These are phyloP conservation scores for Brachycybe producta DNA, from an alignment of 2,888 invertebrate genomes.

Conservation along the genomic window DNA sequence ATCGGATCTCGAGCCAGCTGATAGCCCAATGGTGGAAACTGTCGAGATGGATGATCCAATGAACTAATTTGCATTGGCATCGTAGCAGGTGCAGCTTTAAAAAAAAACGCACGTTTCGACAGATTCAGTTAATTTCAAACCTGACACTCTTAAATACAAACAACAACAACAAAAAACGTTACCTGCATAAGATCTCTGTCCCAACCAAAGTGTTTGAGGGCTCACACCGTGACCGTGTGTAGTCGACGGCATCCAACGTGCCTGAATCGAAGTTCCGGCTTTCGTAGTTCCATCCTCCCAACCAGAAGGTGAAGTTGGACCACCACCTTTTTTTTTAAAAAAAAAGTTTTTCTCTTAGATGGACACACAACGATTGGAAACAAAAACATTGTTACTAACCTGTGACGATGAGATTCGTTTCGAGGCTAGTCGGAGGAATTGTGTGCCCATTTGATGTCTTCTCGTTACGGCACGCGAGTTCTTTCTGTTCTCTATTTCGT, in stretches of 20 bases:
- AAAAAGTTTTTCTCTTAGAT: no score
- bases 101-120: constrained; percentile 11
- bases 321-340: constrained; percentile 6
- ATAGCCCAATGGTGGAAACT: constrained; percentile 52
- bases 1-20: constrained; percentile 75
- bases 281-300: constrained; percentile 17
- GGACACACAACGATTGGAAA: neutral
- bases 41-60: constrained; percentile 22
- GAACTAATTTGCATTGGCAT: constrained; percentile 18
- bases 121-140: neutral
- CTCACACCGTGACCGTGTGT: constrained; percentile 13
- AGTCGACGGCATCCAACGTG: constrained; percentile 16
- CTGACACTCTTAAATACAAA: neutral
- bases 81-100: constrained; percentile 17
- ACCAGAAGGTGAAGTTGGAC: neutral
- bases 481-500: no score
- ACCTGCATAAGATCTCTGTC: constrained; percentile 18
- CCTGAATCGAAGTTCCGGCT: constrained; percentile 10
- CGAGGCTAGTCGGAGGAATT: neutral
- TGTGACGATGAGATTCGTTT: constrained; percentile 7
- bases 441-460: constrained; percentile 3
- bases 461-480: no score
- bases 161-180: neutral
- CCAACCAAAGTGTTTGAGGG: constrained; percentile 20
- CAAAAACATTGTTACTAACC: neutral